Evolutionary conservation across 2,888 invertebrate genomes (phyloP), one percentile per base, ranked within the genome.

Genomic region (Trachelus tabidus): DNA sequence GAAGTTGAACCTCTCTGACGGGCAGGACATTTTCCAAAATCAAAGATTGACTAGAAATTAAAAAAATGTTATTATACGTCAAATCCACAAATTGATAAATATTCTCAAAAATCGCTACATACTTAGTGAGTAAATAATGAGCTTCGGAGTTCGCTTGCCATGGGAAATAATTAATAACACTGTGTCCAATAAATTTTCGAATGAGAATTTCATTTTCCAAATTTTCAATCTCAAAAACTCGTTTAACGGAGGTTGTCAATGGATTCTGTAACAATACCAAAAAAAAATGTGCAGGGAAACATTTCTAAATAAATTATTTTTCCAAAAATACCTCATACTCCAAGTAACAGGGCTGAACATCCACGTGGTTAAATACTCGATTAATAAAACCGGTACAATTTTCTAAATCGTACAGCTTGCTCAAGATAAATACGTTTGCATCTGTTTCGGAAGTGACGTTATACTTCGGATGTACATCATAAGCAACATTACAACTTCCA

Each of bases 81-180:
- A 11, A 30, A 69, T 30, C 2, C 30, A 69, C n/a, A 31, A 69
- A 69, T 12, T 33, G 15, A 30, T 15, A 31, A 30, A 30, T 69
- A 69, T 69, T 69, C 30, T 35, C 12, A 31, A 40, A 40, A 40
- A 75, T 69, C 15, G 2, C 35, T 68, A 83, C 84, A 81, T 85
- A 91, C 91, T 92, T 92, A 11, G 91, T 90, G 77, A 87, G 83
- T 33, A 92, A 83, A 73, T 90, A 90, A 75, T 92, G 91, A 76
- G 89, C 87, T 69, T 91, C 91, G 34, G 86, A 89, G 78, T 82
- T 83, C 3, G 86, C 87, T 73, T 88, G 86, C 85, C 90, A 92
- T 23, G 90, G 89, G 31, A 88, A 81, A 33, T 89, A 90, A 79
- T 87, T 87, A 11, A 88, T 83, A 15, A 84, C 83, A 73, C 86